phyloP scores from a whole-genome alignment of 2,113 vertebrate genomes.

The Pseudorectes ferrugineus region DNA sequence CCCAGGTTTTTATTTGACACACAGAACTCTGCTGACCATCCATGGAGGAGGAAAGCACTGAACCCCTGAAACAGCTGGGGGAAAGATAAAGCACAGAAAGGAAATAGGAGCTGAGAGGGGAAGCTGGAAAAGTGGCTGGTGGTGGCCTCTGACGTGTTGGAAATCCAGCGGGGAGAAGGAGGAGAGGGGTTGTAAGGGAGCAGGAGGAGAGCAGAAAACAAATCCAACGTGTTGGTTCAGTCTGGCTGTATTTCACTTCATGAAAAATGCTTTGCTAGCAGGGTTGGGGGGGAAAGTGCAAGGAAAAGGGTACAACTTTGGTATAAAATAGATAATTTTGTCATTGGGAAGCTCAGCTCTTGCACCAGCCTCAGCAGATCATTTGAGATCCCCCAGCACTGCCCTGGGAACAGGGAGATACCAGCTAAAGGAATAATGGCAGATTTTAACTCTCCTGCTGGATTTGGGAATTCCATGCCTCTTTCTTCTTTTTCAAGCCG shows the following conservation, averaged over 20 bases:
- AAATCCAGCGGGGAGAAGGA: background rate
- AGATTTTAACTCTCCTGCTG: background rate
- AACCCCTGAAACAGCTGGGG: no score
- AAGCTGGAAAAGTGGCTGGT: background rate
- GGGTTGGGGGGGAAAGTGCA: background rate
- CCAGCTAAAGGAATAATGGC: fast-evolving
- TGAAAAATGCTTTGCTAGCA: background rate
- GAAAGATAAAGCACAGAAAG: background rate
- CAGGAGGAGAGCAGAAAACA: background rate
- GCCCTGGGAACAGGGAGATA: background rate
- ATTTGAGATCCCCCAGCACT: background rate
- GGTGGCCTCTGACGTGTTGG: background rate
- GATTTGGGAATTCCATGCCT: background rate
- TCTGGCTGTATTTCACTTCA: background rate
- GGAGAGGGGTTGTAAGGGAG: background rate
- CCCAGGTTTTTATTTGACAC: background rate
- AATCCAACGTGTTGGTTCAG: no score
- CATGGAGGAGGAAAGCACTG: no score
- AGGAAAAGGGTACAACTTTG: background rate
- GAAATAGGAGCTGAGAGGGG: background rate
- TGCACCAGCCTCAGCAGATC: background rate
- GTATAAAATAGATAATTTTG: background rate
- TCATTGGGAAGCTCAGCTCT: background rate
- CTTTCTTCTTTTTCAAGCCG: background rate
- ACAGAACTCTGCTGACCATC: background rate